phyloP scores from a whole-genome alignment of 2,797 vertebrate species.

The Galagoides demidoff region DNA sequence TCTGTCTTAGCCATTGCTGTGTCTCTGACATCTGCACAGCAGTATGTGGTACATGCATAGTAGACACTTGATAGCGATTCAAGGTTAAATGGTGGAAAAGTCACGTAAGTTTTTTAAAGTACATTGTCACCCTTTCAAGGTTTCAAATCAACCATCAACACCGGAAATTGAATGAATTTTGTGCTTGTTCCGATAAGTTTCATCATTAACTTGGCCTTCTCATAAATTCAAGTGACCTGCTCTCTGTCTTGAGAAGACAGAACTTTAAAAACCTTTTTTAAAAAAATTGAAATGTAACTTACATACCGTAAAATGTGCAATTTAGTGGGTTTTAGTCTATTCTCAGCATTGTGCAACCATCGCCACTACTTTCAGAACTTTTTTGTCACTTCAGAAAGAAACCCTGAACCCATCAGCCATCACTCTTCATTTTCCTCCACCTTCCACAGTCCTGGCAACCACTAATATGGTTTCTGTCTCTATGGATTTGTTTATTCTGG shows the following conservation, averaged over 20 bases:
- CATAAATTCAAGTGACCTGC: neutral
- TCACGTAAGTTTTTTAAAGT: neutral
- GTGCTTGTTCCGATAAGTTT: neutral
- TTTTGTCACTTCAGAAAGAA: neutral
- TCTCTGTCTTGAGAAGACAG: slow-evolving; percentile 2
- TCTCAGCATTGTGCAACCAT: neutral
- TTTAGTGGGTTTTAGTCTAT: neutral
- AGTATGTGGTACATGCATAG: neutral
- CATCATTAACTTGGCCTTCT: neutral
- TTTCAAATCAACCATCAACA: neutral
- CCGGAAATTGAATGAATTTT: neutral
- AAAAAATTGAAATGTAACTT: neutral
- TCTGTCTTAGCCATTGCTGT: neutral
- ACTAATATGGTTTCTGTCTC: neutral
- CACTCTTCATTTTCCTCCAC: neutral
- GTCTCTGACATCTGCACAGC: neutral
- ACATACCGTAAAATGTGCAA: neutral
- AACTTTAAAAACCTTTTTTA: neutral
- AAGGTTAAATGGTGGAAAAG: neutral
- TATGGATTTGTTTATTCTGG: neutral
- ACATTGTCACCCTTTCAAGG: neutral
- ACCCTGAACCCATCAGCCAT: neutral
- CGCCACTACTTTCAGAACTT: neutral
- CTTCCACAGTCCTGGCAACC: neutral
- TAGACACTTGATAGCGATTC: neutral